Evolutionary conservation across 2,113 vertebrate genomes (phyloP).

Genomic region (Maccullochella peelii): DNA sequence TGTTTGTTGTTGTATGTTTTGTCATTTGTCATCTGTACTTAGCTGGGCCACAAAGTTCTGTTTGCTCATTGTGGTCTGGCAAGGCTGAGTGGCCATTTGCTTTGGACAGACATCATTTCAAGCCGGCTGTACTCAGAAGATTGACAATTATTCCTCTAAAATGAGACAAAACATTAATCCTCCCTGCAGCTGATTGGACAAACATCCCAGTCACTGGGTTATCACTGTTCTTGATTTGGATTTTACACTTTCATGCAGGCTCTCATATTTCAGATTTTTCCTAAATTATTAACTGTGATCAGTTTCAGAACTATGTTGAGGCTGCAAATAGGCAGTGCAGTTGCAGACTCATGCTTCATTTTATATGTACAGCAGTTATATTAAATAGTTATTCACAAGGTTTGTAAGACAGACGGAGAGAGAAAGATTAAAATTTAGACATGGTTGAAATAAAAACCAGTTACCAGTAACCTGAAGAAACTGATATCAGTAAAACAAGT

Average conservation of each 20-base stretch:
- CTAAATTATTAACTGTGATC: neutral
- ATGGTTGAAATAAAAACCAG: neutral
- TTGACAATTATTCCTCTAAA: neutral
- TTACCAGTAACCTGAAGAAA: neutral
- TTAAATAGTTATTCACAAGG: neutral
- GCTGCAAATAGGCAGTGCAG: neutral
- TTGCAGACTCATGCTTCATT: neutral
- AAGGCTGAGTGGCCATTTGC: slow-evolving; percentile 2
- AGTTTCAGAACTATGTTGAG: neutral
- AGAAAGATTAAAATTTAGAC: neutral
- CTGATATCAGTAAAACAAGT: neutral
- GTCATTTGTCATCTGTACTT: slow-evolving; percentile 11
- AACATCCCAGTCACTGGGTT: neutral
- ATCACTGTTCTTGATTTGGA: neutral
- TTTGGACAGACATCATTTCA: neutral
- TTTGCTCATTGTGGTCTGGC: slow-evolving; percentile 25
- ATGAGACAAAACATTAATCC: neutral
- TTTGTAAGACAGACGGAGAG: neutral
- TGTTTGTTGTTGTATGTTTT: slow-evolving; percentile 23
- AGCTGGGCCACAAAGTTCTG: slow-evolving; percentile 3
- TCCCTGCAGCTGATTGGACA: neutral
- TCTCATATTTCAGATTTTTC: neutral
- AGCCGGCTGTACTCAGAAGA: neutral
- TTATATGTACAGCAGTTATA: neutral
- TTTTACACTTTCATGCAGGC: neutral